Conservation (phyloP, 2,113 vertebrate species). For the Passer domesticus region DNA sequence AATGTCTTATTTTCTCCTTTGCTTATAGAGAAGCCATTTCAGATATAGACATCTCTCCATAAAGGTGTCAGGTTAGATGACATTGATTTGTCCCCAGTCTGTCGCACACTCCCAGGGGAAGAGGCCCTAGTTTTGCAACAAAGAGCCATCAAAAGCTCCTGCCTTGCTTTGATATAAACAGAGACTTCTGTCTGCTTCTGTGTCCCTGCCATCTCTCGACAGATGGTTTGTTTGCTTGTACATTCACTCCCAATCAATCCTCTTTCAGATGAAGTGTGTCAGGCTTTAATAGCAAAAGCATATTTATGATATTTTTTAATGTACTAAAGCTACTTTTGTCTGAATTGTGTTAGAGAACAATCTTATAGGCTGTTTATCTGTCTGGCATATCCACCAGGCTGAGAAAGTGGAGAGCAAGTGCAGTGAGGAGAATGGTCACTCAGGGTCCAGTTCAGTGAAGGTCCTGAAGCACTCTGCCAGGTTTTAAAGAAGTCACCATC, state of each 20-base stretch:
- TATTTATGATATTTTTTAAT: neutral
- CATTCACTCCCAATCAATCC: neutral
- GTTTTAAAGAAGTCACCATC: neutral
- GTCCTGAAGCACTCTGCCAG: neutral
- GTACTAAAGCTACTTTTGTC: neutral
- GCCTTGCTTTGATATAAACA: neutral
- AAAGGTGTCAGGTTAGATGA: neutral
- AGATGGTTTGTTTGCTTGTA: neutral
- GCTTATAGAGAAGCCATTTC: neutral
- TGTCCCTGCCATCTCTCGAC: neutral
- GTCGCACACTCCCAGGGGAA: fast-evolving
- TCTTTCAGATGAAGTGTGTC: neutral
- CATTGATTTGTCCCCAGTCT: neutral
- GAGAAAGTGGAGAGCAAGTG: neutral
- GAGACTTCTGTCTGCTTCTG: neutral
- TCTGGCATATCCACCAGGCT: neutral
- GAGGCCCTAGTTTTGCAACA: neutral
- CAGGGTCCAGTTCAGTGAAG: neutral
- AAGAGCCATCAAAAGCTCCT: neutral
- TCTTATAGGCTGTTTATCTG: neutral
- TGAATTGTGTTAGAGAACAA: neutral
- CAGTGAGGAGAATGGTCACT: neutral
- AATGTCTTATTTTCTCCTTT: neutral
- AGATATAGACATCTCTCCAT: neutral
- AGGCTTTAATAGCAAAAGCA: neutral